These are phyloP conservation scores for Tiliacea citrago DNA, from an alignment of 2,888 invertebrate species.

Conservation along the genomic window DNA sequence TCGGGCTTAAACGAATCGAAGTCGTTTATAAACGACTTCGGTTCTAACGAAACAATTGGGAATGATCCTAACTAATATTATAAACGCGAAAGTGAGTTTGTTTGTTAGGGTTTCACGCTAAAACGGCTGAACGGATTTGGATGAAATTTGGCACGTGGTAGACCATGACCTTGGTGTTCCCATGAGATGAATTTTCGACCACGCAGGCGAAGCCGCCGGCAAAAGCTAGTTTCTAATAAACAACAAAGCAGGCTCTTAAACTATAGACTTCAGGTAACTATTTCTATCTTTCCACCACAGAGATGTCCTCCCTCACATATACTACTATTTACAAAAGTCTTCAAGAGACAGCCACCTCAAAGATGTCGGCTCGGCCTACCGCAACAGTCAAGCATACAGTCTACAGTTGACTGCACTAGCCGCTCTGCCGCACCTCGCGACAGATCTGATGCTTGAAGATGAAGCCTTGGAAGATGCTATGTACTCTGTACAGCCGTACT, in stretches of 20 bases:
- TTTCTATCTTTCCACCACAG: slow-evolving; percentile 78
- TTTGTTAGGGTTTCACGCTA: too few relatives aligned
- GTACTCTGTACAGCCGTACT: slow-evolving; percentile 86
- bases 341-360: slow-evolving; percentile 91
- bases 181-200: too few relatives aligned
- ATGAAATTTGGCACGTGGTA: too few relatives aligned
- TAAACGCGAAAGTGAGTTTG: too few relatives aligned
- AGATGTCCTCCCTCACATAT: slow-evolving; percentile 92
- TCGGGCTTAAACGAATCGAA: background rate
- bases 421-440: slow-evolving; percentile 85
- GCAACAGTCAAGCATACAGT: slow-evolving; percentile 86
- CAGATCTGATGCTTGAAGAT: slow-evolving; percentile 86
- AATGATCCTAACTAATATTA: too few relatives aligned
- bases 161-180: too few relatives aligned
- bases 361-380: slow-evolving; percentile 90
- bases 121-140: too few relatives aligned
- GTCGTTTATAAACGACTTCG: background rate
- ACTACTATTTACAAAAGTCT: slow-evolving; percentile 88
- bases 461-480: slow-evolving; percentile 83
- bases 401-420: slow-evolving; percentile 89
- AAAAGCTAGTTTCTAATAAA: background rate
- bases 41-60: background rate
- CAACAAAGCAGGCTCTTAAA: background rate
- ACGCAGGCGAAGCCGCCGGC: too few relatives aligned
- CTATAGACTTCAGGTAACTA: background rate